Evolutionary conservation across 2,888 invertebrate genomes (phyloP).

Genomic region (Brenthis ino): DNA sequence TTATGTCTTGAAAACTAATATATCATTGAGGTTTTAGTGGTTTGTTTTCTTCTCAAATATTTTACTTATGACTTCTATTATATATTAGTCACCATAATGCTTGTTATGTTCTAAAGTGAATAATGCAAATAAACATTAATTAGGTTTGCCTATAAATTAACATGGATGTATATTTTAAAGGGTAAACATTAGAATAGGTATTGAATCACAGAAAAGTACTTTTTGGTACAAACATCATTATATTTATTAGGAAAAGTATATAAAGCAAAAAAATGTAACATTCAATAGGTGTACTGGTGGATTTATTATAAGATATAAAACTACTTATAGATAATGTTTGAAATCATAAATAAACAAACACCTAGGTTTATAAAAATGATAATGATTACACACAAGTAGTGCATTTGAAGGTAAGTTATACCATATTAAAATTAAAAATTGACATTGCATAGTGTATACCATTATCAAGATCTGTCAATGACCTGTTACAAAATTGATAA

Average conservation of each 20-base stretch:
- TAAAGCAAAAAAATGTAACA: background rate
- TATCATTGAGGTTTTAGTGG: no score
- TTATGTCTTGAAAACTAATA: background rate
- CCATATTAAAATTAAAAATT: conserved; percentile 28
- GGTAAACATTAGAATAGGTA: no score
- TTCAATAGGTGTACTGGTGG: conserved; percentile 30
- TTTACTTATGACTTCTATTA: no score
- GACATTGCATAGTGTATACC: conserved; percentile 25
- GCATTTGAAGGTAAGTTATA: conserved; percentile 21
- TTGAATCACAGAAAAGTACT: no score
- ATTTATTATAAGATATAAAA: conserved; percentile 42
- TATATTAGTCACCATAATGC: no score
- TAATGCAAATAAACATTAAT: no score
- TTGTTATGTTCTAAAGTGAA: no score
- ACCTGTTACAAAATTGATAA: conserved; percentile 43
- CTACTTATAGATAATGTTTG: conserved; percentile 41
- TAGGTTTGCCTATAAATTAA: no score
- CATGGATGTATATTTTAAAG: no score
- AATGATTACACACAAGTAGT: conserved; percentile 22
- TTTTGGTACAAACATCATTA: no score
- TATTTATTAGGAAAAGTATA: no score
- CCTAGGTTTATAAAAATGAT: conserved; percentile 40
- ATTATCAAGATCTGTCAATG: conserved; percentile 43
- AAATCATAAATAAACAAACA: conserved; percentile 42
- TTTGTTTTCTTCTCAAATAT: no score